phyloP scores from a whole-genome alignment of 1,140 invertebrate genomes.

The Brachionus rotundiformis region DNA sequence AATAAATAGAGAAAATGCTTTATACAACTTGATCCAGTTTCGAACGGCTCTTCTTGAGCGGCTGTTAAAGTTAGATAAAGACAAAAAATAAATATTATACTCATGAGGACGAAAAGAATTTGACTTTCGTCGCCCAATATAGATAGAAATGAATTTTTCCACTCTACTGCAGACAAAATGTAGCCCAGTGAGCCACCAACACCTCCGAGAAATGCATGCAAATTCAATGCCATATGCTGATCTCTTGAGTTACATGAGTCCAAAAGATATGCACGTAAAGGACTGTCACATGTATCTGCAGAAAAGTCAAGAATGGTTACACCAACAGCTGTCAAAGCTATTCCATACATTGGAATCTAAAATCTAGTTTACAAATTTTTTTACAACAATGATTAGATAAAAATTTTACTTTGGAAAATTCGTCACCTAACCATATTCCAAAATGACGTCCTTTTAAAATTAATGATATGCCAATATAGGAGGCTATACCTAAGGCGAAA shows the following conservation, averaged over 20 bases:
- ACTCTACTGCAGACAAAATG: slow-evolving; percentile 25
- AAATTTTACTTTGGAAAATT: not conserved
- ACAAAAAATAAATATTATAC: slow-evolving; percentile 17
- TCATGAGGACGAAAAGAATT: slow-evolving; percentile 28
- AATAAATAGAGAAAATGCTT: not conserved
- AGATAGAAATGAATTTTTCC: slow-evolving; percentile 30
- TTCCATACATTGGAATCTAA: slow-evolving; percentile 22
- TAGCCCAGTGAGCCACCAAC: slow-evolving; percentile 26
- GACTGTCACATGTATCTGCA: slow-evolving; percentile 38
- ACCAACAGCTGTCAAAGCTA: slow-evolving; percentile 29
- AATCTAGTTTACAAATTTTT: not conserved
- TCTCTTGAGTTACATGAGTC: slow-evolving; percentile 40
- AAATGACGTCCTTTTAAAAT: slow-evolving; percentile 26
- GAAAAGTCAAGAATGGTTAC: slow-evolving; percentile 40
- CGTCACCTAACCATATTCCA: slow-evolving; percentile 24
- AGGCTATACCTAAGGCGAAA: slow-evolving; percentile 54
- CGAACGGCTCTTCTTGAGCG: not conserved
- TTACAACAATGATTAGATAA: not conserved
- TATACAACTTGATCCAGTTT: not conserved
- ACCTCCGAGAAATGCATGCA: slow-evolving; percentile 44
- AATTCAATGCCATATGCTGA: slow-evolving; percentile 34
- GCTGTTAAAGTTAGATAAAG: slow-evolving; percentile 29
- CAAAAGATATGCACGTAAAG: slow-evolving; percentile 42
- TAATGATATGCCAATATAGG: slow-evolving; percentile 29
- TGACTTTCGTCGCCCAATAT: slow-evolving; percentile 43